phyloP scores from a whole-genome alignment of 2,113 vertebrate genomes.

The Saguinus imperator region DNA sequence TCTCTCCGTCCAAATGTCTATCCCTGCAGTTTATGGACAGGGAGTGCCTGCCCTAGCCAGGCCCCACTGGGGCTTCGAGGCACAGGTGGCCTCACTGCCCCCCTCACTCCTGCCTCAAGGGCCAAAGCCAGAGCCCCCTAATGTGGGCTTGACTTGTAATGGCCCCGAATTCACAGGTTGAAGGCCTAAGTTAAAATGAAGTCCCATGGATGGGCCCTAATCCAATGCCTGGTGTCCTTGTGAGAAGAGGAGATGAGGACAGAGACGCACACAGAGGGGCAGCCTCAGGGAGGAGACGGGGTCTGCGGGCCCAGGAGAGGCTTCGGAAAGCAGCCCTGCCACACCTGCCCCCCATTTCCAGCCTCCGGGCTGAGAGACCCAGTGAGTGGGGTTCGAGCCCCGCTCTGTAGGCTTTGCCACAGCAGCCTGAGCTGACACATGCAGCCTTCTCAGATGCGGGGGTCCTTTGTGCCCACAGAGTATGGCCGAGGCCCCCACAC shows the following conservation, averaged over 20 bases:
- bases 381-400: background rate
- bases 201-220: background rate
- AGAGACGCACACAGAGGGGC: background rate
- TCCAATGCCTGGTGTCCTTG: background rate
- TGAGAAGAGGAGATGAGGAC: background rate
- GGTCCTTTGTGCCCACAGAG: background rate
- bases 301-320: background rate
- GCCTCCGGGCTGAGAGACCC: background rate
- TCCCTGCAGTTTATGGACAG: background rate
- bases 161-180: background rate
- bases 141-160: background rate
- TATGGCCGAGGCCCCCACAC: background rate
- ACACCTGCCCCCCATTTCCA: background rate
- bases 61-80: background rate
- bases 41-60: background rate
- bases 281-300: background rate
- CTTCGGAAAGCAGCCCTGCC: background rate
- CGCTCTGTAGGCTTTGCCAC: background rate
- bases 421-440: background rate
- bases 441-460: background rate
- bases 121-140: background rate
- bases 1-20: background rate
- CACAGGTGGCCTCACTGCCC: background rate
- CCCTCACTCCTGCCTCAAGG: background rate
- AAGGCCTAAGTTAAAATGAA: background rate